Percentiles rank a stretch among this genome's conserved stretches.
These are phyloP conservation scores for Seriola quinqueradiata DNA, from an alignment of 2,113 vertebrate genomes.

Conservation along the genomic window DNA sequence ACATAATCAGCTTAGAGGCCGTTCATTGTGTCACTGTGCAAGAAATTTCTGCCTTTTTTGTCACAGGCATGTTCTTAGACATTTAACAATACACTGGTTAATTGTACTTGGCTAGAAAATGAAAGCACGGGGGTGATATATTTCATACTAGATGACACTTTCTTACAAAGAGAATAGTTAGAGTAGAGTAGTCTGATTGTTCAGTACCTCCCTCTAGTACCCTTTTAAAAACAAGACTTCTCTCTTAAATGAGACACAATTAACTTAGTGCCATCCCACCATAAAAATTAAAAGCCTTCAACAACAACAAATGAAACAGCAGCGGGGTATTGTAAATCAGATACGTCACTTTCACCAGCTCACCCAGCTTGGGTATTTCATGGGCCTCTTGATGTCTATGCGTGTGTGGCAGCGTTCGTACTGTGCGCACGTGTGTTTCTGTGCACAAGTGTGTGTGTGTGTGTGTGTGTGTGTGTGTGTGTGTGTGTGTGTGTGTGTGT, in stretches of 20 bases:
- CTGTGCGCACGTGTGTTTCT: constrained; percentile 73
- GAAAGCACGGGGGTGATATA: background rate
- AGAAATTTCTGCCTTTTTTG: background rate
- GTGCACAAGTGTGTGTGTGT: constrained; percentile 11
- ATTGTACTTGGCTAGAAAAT: background rate
- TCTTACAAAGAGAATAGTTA: background rate
- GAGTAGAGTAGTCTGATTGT: constrained; percentile 26
- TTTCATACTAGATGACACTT: constrained; percentile 6
- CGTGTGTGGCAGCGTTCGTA: constrained; percentile 43
- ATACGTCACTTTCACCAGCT: constrained; percentile 89
- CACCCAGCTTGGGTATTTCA: constrained; percentile 93
- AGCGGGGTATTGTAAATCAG: constrained; percentile 89
- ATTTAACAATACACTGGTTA: background rate
- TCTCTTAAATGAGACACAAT: constrained; percentile 87
- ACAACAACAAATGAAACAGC: constrained; percentile 94
- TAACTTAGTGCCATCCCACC: constrained; percentile 91
- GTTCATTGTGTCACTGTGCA: background rate
- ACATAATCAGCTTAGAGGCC: constrained; percentile 15
- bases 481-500: constrained; percentile 71
- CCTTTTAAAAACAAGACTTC: constrained; percentile 54
- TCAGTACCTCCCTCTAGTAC: constrained; percentile 20
- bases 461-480: constrained; percentile 76
- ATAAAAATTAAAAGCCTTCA: constrained; percentile 94
- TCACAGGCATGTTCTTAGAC: background rate
- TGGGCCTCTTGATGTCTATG: constrained; percentile 90